Evolutionary conservation across 2,113 vertebrate genomes (phyloP), one percentile per base, ranked within the genome.

Genomic region (Lepus timidus): DNA sequence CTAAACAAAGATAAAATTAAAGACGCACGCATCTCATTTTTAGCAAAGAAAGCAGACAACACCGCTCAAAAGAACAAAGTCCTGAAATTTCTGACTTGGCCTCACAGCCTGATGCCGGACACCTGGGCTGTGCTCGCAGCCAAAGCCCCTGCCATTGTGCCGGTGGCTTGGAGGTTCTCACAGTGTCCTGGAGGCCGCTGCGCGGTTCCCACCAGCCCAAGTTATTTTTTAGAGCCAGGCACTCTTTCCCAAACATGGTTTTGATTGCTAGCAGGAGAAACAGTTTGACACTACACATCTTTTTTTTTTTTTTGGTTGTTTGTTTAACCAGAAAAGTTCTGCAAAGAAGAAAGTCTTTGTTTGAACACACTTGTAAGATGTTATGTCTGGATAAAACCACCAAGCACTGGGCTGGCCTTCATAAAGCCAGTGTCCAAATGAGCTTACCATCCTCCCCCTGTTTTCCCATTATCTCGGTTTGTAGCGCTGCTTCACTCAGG

Each of bases 51-150:
- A 81, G 87, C 76, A 71, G 14, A 91, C 96, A 96, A 90, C 11
- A 27, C 85, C 96, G 62, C 90, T 92, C 93, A 79, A 71, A 94
- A 96, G 87, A 76, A 74, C 82, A 91, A 96, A 97, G 70, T 6
- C 85, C 91, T 74, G 94, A 87, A 96, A 92, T 89, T 67, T 81
- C 91, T 94, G 64, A 0, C 0, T 92, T 96, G 85, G 65, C 25
- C 83, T 70, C 84, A 93, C 9, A 71, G 52, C 96, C 95, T 97
- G 97, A 97, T 94, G 96, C 80, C 93, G 93, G 98, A 93, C 93
- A 97, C 97, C 94, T 95, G 93, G 90, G 55, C 75, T 78, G 89
- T 64, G 76, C 62, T 51, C 1, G 58, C 10, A 6, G 68, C 96
- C 93, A 96, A 96, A 93, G 13, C 78, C 82, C 94, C n/a, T 62